Percentiles rank a stretch among this genome's conserved stretches.
These are phyloP conservation scores for Argopecten irradians DNA, from an alignment of 1,140 invertebrate species.

Conservation along the genomic window DNA sequence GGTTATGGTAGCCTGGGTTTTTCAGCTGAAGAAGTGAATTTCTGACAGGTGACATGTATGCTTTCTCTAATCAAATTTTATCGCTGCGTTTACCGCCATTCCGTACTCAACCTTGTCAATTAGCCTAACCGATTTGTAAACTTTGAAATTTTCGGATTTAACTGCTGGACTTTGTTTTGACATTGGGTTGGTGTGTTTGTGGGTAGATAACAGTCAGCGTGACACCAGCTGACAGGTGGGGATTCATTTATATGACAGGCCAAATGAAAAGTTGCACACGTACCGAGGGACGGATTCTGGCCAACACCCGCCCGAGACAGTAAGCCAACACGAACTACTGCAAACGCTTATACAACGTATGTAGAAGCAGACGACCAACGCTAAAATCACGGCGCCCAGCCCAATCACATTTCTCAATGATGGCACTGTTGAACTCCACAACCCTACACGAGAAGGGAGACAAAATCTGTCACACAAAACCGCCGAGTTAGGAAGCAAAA, in stretches of 20 bases:
- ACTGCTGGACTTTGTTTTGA: slow-evolving; percentile 49
- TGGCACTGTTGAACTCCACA: neutral
- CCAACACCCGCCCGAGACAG: slow-evolving; percentile 32
- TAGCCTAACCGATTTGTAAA: slow-evolving; percentile 42
- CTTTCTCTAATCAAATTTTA: slow-evolving; percentile 40
- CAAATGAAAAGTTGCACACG: slow-evolving; percentile 47
- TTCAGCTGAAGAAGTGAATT: neutral
- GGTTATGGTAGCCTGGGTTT: neutral
- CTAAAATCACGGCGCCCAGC: neutral
- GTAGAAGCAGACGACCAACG: neutral
- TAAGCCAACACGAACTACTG: slow-evolving; percentile 45
- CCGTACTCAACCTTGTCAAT: slow-evolving; percentile 37
- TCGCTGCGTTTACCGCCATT: slow-evolving; percentile 25
- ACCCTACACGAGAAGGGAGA: neutral
- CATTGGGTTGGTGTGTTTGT: slow-evolving; percentile 44
- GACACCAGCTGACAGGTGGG: slow-evolving; percentile 37
- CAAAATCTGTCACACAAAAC: slow-evolving; percentile 13
- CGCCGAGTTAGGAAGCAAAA: neutral
- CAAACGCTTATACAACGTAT: slow-evolving; percentile 35
- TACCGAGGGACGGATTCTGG: slow-evolving; percentile 33
- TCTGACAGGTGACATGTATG: slow-evolving; percentile 16
- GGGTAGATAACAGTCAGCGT: slow-evolving; percentile 32
- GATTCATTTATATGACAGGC: slow-evolving; percentile 42
- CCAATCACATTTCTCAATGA: neutral
- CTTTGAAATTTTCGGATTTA: slow-evolving; percentile 53